A percentile compares a stretch with the other conserved stretches of the same genome.
phyloP scores from a whole-genome alignment of 1,140 invertebrate genomes.

The Drosophila cardini region DNA sequence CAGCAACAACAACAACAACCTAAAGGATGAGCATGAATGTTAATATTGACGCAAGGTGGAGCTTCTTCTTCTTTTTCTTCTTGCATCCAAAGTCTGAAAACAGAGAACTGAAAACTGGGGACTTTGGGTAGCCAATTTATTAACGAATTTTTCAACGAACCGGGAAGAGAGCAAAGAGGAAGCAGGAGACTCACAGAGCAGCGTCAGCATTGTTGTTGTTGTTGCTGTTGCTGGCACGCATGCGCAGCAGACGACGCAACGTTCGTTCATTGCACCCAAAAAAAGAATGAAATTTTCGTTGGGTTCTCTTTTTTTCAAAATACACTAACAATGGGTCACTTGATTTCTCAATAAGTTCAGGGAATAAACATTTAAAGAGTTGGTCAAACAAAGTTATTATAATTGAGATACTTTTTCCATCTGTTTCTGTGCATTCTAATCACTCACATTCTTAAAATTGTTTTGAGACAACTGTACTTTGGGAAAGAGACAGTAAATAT shows the following conservation, averaged over 20 bases:
- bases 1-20: slow-evolving; percentile 3
- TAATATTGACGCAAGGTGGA: slow-evolving; percentile 77
- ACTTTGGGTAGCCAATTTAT: slow-evolving; percentile 71
- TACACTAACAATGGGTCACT: too few species aligned
- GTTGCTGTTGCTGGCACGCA: slow-evolving; percentile 48
- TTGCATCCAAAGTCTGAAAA: background rate
- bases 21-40: slow-evolving; percentile 76
- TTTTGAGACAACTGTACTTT: too few species aligned
- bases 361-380: too few species aligned
- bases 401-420: too few species aligned
- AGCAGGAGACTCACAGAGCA: slow-evolving; percentile 15
- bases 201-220: slow-evolving; percentile 53
- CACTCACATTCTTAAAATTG: too few species aligned
- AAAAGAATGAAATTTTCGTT: slow-evolving; percentile 75
- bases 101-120: slow-evolving; percentile 4
- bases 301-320: slow-evolving; percentile 35
- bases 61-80: slow-evolving; percentile 3
- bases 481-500: too few species aligned
- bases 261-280: slow-evolving; percentile 82
- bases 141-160: slow-evolving; percentile 64
- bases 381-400: too few species aligned
- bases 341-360: too few species aligned
- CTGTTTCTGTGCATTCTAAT: too few species aligned
- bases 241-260: slow-evolving; percentile 69
- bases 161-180: background rate